Evolutionary conservation across 2,797 vertebrate genomes (phyloP).

Genomic region (Darevskia nairensis): DNA sequence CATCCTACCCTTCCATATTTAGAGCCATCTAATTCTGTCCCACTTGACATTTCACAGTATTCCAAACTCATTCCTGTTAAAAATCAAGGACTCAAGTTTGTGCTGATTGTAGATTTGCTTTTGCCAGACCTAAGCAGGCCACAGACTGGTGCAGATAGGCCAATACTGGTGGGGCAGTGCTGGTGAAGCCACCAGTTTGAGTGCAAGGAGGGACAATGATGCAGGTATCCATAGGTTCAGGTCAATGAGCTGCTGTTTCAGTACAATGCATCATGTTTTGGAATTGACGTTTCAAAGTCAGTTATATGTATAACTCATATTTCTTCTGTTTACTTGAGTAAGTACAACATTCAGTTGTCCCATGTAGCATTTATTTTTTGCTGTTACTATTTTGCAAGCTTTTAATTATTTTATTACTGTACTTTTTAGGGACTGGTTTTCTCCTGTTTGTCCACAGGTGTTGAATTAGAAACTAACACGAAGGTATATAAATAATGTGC

Average conservation of each 20-base stretch:
- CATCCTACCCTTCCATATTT: not conserved
- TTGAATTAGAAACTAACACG: slow-evolving; percentile 42
- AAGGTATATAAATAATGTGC: slow-evolving; percentile 46
- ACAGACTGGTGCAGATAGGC: not conserved
- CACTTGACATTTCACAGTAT: not conserved
- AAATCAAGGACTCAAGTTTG: not conserved
- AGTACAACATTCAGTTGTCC: slow-evolving; percentile 49
- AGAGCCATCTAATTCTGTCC: not conserved
- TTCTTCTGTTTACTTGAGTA: slow-evolving; percentile 38
- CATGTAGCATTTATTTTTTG: slow-evolving; percentile 18
- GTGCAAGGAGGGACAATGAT: not conserved
- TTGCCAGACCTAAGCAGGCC: not conserved
- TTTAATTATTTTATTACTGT: not conserved
- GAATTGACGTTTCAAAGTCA: not conserved
- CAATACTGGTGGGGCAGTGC: not conserved
- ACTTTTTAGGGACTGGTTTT: not conserved
- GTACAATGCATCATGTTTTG: not conserved
- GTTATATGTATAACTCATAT: slow-evolving; percentile 48
- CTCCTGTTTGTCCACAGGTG: not conserved
- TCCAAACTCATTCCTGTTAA: not conserved
- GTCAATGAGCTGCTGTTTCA: not conserved
- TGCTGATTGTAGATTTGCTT: not conserved
- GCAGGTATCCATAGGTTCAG: not conserved
- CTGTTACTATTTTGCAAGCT: not conserved
- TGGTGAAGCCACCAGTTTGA: not conserved